Percentiles rank a stretch among this genome's conserved stretches.
Evolutionary conservation across 2,113 vertebrate species (phyloP).

Genomic region (Hiodon tergisus): DNA sequence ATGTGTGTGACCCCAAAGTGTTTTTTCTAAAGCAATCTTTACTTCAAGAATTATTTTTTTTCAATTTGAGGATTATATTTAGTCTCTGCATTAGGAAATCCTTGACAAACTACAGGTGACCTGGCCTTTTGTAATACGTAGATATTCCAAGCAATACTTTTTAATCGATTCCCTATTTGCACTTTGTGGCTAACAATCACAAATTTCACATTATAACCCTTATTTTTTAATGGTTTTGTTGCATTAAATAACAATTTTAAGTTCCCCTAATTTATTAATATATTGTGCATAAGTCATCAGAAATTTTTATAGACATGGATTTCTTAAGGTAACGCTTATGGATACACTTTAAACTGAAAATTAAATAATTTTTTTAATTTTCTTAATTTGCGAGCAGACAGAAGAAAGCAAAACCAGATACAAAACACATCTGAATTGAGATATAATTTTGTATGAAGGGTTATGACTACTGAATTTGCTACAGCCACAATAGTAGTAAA

Average conservation of each 20-base stretch:
- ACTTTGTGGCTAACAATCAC: not conserved
- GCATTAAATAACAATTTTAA: not conserved
- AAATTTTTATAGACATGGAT: too few relatives aligned
- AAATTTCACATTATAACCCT: too few relatives aligned
- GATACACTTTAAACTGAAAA: not conserved
- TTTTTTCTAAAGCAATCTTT: slow-evolving; percentile 18
- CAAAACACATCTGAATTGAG: not conserved
- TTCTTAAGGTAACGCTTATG: not conserved
- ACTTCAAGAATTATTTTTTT: slow-evolving; percentile 12
- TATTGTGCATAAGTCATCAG: too few relatives aligned
- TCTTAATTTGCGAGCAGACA: not conserved
- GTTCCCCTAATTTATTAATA: too few relatives aligned
- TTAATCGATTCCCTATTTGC: not conserved
- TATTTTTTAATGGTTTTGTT: too few relatives aligned
- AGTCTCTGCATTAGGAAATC: slow-evolving; percentile 24
- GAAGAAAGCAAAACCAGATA: not conserved
- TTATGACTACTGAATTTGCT: too few relatives aligned
- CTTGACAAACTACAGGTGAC: not conserved
- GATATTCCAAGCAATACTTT: not conserved
- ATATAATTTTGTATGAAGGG: too few relatives aligned
- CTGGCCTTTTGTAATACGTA: not conserved
- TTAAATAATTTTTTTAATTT: not conserved
- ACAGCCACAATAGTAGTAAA: too few relatives aligned
- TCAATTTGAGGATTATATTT: slow-evolving; percentile 7
- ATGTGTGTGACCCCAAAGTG: not conserved